Evolutionary conservation across 2,888 invertebrate species (phyloP).

Genomic region (Drosophila gaucha): DNA sequence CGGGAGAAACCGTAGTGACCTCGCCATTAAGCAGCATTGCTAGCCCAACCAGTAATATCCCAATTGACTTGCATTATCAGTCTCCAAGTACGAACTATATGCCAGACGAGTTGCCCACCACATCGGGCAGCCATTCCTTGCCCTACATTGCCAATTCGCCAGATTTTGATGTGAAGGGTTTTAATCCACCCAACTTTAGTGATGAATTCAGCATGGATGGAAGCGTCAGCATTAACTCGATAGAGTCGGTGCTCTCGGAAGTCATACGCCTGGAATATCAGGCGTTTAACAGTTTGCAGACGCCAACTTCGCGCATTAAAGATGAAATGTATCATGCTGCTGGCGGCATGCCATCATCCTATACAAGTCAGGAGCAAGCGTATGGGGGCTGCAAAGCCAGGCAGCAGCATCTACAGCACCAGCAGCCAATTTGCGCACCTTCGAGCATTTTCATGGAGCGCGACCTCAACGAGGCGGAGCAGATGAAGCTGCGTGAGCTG

Average conservation of each 20-base stretch:
- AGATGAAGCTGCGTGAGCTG: conserved; percentile 92
- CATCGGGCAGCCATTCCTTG: conserved; percentile 56
- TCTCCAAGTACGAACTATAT: conserved; percentile 54
- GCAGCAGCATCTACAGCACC: conserved; percentile 53
- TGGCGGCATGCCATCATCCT: conserved; percentile 38
- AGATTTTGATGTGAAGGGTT: conserved; percentile 73
- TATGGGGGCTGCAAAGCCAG: conserved; percentile 52
- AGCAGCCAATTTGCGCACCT: conserved; percentile 70
- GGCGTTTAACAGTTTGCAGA: conserved; percentile 84
- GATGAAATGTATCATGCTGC: conserved; percentile 68
- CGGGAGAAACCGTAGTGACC: conserved; percentile 28
- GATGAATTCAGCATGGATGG: conserved; percentile 57
- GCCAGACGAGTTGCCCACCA: conserved; percentile 66
- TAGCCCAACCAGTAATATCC: conserved; percentile 45
- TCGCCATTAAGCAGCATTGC: conserved; percentile 54
- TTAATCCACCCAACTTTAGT: conserved; percentile 64
- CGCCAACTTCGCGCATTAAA: conserved; percentile 66
- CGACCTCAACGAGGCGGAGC: conserved; percentile 91
- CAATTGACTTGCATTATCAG: conserved; percentile 67
- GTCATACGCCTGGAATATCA: conserved; percentile 94
- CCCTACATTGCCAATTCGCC: conserved; percentile 60
- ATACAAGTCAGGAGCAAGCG: conserved; percentile 20
- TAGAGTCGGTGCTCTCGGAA: conserved; percentile 93
- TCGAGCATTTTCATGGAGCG: conserved; percentile 79
- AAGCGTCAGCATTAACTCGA: conserved; percentile 85